Base-by-base conservation (phyloP, 2,888 invertebrate species). In the Philonicus albiceps region DNA sequence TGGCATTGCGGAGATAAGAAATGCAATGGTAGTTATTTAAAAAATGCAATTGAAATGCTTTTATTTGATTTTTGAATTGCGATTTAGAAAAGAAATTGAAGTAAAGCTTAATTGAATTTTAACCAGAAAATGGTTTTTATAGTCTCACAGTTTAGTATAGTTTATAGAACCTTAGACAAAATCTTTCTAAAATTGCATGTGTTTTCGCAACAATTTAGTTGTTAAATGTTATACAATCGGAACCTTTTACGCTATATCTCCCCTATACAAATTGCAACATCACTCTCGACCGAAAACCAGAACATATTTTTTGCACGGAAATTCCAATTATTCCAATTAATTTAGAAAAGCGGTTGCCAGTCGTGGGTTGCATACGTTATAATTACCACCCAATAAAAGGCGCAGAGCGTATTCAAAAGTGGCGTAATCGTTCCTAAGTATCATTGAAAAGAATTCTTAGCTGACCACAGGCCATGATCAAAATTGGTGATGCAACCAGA, bases 371-470 rank as follows among this genome's bases (percentile, higher is more conserved):
- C 40, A 43, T 43, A 4, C 40, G 1, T 43, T 13, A 74, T 74
- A 74, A 74, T 74, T 31, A 37, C 74, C n/a, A 31, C 5, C 16
- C 16, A 37, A 74, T 74, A 74, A 74, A 74, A 74, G n/a, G 74
- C 34, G 13, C 34, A 27, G 31, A 74, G 37, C 31, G 19, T 74
- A 27, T 31, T 74, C 74, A 74, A 74, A 34, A 74, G 31, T 74
- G 16, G 34, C n/a, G 34, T n/a, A 74, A 34, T 74, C 37, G 37
- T 34, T 74, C 34, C n/a, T 34, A 74, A 81, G 19, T 81, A 81
- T 31, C 34, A 55, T 27, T 53, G 55, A 81, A 84, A 84, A 84
- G 43, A 84, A 84, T 84, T 84, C 84, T 84, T 84, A 37, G 43
- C 73, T 73, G 84, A 84, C 84, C 73, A 84, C 84, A 84, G 43